These are phyloP conservation scores for Malurus alboscapulatus DNA, from an alignment of 2,113 vertebrate genomes.

Conservation along the genomic window DNA sequence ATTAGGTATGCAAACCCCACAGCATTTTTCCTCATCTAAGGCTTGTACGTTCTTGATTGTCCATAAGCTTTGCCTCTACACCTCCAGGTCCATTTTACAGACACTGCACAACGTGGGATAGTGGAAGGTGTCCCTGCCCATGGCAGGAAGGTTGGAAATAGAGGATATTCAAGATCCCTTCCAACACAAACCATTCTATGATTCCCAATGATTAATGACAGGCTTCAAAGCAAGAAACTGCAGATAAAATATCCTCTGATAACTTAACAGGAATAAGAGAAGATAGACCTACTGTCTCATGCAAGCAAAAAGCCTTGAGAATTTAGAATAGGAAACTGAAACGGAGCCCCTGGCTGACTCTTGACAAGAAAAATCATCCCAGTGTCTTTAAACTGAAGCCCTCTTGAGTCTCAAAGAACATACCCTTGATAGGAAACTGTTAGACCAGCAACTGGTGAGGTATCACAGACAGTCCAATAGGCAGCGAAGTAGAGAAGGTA, in stretches of 20 bases:
- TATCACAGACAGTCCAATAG: constrained; percentile 84
- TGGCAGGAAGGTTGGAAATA: not conserved
- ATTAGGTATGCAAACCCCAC: not conserved
- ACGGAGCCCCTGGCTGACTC: not conserved
- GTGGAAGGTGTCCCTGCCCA: not conserved
- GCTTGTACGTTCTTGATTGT: not conserved
- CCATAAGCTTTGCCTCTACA: not conserved
- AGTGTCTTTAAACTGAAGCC: not conserved
- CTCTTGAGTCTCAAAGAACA: constrained; percentile 28
- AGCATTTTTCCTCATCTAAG: not conserved
- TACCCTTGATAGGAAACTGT: constrained; percentile 89
- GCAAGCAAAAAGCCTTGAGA: not conserved
- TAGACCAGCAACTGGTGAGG: constrained; percentile 85
- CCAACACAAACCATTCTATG: not conserved
- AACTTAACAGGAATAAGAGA: not conserved
- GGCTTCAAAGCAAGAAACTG: not conserved
- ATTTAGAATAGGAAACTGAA: not conserved
- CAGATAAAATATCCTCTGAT: not conserved
- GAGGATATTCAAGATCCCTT: not conserved
- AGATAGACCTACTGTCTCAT: not conserved
- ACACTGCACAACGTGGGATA: not conserved
- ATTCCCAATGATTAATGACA: not conserved
- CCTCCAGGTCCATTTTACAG: not conserved
- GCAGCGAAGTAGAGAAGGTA: constrained; percentile 79
- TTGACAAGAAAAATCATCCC: not conserved